Evolutionary conservation across 2,113 vertebrate genomes (phyloP), one percentile per base, ranked within the genome.

Genomic region (Garra rufa): DNA sequence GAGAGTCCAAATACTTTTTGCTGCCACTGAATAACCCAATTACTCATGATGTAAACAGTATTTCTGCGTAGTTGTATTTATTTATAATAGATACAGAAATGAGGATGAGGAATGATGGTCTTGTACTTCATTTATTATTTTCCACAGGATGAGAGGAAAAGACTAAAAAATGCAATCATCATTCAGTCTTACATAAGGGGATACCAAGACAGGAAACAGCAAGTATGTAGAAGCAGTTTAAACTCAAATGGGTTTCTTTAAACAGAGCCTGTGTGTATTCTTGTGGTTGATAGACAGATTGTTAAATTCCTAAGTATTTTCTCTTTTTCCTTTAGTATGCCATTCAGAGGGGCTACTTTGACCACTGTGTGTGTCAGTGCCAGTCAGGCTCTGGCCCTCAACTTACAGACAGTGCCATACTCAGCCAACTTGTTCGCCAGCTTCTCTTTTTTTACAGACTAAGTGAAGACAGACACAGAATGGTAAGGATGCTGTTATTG

Each of bases 171-270:
- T 92, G 95, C 98, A 86, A 93, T 99, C 87, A 96, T 98, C 85
- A 99, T 99, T 88, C 98, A 99, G 92, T 99, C 98, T 7, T 99
- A 97, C 91, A 94, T 99, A 81, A 95, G 98, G 77, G 98, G 98
- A 15, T 97, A 96, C 89, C 96, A 95, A 91, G 97, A 98, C 90
- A 94, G 98, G 88, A 98, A 97, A 90, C 95, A 95, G 85, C 97
- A 99, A 93, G 98, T 99, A 92, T 74, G 93, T 92, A 2, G n/a
- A 26, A 55, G 11, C 2, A 3, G 61, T 46, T 38, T 26, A n/a
- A n/a, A 17, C 4, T 44, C 24, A 3, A 13, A 14, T n/a, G 21
- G 34, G 80, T 59, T 59, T 43, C 19, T 83, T 78, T 59, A 1
- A 57, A 43, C 9, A 26, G 6, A 73, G 5, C 74, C 9, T 21